A percentile compares a stretch with the other conserved stretches of the same genome.
These are phyloP conservation scores for Tetrao urogallus DNA, from an alignment of 2,113 vertebrate genomes.

Conservation along the genomic window DNA sequence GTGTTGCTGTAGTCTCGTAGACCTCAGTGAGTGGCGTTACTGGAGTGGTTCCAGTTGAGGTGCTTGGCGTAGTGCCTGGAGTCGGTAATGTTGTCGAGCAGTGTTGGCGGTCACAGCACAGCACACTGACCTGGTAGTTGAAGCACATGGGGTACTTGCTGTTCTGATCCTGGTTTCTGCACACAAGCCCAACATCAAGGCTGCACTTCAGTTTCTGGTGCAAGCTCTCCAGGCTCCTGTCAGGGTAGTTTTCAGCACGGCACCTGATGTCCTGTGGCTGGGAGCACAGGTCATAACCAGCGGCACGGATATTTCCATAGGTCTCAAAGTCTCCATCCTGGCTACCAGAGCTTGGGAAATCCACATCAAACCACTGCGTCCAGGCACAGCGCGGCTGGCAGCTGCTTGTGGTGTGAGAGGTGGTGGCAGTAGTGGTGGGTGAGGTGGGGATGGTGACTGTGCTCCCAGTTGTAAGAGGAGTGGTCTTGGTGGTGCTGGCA, in stretches of 20 bases:
- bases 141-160: conserved; percentile 27
- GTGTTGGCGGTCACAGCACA: conserved; percentile 11
- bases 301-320: conserved; percentile 13
- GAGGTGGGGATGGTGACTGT: too few species aligned
- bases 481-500: too few species aligned
- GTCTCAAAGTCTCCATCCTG: conserved; percentile 62
- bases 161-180: conserved; percentile 61
- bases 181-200: conserved; percentile 21
- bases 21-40: too few species aligned
- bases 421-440: background rate
- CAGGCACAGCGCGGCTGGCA: conserved; percentile 51
- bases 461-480: accelerated
- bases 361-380: conserved; percentile 66
- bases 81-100: background rate
- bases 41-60: too few species aligned
- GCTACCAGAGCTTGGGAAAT: background rate
- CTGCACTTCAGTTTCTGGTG: conserved; percentile 57
- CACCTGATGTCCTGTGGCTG: conserved; percentile 54
- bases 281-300: background rate
- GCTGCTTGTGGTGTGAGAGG: accelerated
- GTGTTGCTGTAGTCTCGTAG: too few species aligned
- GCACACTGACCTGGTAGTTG: conserved; percentile 50
- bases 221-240: background rate
- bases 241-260: conserved; percentile 38
- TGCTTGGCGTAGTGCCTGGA: too few species aligned